Conservation (phyloP, 2,113 vertebrate genomes). For the Hoplias malabaricus region DNA sequence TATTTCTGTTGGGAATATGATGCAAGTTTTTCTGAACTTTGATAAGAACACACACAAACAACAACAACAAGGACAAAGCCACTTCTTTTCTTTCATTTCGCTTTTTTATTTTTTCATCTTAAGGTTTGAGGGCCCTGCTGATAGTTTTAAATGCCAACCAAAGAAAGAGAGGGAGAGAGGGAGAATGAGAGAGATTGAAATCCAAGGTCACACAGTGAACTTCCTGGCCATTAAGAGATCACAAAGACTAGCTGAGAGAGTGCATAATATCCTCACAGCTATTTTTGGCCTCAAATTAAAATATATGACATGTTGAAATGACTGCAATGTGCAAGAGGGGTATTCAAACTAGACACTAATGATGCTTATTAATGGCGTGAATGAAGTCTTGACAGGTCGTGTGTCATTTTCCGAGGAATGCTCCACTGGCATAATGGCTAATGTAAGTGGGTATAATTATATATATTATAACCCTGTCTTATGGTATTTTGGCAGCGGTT, state of each 20-base stretch:
- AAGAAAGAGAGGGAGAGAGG: constrained; percentile 59
- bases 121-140: constrained; percentile 54
- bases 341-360: constrained; percentile 87
- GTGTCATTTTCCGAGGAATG: constrained; percentile 84
- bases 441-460: constrained; percentile 87
- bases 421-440: constrained; percentile 85
- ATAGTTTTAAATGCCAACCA: constrained; percentile 75
- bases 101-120: neutral
- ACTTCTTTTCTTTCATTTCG: neutral
- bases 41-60: neutral
- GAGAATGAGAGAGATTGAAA: too few relatives aligned
- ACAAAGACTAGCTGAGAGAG: constrained; percentile 79
- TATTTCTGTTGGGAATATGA: constrained; percentile 19
- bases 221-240: constrained; percentile 80
- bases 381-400: constrained; percentile 87
- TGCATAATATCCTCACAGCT: constrained; percentile 84
- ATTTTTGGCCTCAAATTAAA: constrained; percentile 88
- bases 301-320: constrained; percentile 88
- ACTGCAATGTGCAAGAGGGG: constrained; percentile 83
- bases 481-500: constrained; percentile 84
- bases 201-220: constrained; percentile 80
- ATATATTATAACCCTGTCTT: constrained; percentile 86
- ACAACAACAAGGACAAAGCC: constrained; percentile 42
- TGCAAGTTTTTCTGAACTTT: neutral
- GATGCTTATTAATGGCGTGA: constrained; percentile 86